phyloP scores from a whole-genome alignment of 2,888 invertebrate species.

The Panzeria rudis region DNA sequence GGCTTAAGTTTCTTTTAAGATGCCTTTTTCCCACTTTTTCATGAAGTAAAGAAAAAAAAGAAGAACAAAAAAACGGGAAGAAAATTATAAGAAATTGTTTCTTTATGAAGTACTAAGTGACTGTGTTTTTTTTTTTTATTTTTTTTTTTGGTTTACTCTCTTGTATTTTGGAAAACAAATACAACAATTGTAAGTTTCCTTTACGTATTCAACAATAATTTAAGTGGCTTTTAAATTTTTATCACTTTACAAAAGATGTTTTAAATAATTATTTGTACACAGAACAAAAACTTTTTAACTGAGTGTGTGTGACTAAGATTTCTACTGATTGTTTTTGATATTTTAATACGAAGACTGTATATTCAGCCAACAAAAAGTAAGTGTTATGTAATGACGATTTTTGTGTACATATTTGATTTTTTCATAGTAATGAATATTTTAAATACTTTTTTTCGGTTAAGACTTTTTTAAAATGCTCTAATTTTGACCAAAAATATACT shows the following conservation, averaged over 20 bases:
- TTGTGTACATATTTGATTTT: too few relatives aligned
- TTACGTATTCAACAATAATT: constrained; percentile 32
- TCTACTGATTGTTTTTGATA: too few relatives aligned
- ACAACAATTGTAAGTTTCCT: constrained; percentile 22
- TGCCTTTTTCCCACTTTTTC: constrained; percentile 26
- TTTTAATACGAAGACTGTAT: too few relatives aligned
- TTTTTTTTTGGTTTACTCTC: constrained; percentile 25
- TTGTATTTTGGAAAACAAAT: constrained; percentile 35
- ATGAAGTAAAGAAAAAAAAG: constrained; percentile 32
- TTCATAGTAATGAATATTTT: too few relatives aligned
- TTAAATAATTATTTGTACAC: background rate
- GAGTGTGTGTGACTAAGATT: too few relatives aligned
- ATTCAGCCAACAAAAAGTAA: too few relatives aligned
- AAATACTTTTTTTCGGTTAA: too few relatives aligned
- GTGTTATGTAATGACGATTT: too few relatives aligned
- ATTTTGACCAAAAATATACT: too few relatives aligned
- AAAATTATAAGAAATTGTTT: constrained; percentile 60
- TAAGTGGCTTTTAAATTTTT: constrained; percentile 57
- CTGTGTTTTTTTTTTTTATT: constrained; percentile 38
- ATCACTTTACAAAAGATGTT: constrained; percentile 31
- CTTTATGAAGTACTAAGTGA: constrained; percentile 66
- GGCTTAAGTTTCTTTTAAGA: constrained; percentile 59
- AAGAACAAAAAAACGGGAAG: constrained; percentile 8
- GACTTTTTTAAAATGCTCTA: too few relatives aligned
- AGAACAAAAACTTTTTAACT: background rate